A percentile compares a stretch with the other conserved stretches of the same genome.
These are phyloP conservation scores for Eufriesea mexicana DNA, from an alignment of 1,140 invertebrate species.

Conservation along the genomic window DNA sequence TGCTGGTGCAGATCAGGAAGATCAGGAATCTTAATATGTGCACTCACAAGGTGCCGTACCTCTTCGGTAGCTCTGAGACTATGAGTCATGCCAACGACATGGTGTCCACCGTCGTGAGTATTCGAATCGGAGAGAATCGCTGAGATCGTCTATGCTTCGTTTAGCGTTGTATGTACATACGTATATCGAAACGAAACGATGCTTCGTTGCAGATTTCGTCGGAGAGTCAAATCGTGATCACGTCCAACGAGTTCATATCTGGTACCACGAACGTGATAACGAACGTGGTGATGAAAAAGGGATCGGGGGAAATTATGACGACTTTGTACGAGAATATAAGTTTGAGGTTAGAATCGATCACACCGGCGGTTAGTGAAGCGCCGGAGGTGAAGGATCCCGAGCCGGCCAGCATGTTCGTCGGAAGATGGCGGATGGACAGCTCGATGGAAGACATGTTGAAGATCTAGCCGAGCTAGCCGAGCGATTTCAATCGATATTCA, in stretches of 20 bases:
- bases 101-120: conserved; percentile 48
- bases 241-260: conserved; percentile 45
- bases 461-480: background rate
- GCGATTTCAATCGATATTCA: background rate
- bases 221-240: conserved; percentile 32
- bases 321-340: conserved; percentile 53
- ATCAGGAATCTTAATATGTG: conserved; percentile 48
- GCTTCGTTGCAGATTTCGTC: conserved; percentile 33
- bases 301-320: conserved; percentile 25
- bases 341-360: conserved; percentile 45
- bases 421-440: conserved; percentile 37
- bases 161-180: too few relatives aligned
- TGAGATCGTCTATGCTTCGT: too few relatives aligned
- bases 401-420: conserved; percentile 47
- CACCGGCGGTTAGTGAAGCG: conserved; percentile 13
- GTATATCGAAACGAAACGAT: too few relatives aligned
- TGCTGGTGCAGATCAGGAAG: conserved; percentile 42
- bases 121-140: too few relatives aligned
- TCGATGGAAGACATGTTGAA: conserved; percentile 21
- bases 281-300: background rate
- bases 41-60: conserved; percentile 53
- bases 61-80: conserved; percentile 46
- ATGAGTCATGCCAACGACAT: conserved; percentile 33
- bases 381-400: conserved; percentile 50
- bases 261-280: conserved; percentile 42